Evolutionary conservation across 2,888 invertebrate species (phyloP), one percentile per base, ranked within the genome.

Genomic region (Muscina levida): DNA sequence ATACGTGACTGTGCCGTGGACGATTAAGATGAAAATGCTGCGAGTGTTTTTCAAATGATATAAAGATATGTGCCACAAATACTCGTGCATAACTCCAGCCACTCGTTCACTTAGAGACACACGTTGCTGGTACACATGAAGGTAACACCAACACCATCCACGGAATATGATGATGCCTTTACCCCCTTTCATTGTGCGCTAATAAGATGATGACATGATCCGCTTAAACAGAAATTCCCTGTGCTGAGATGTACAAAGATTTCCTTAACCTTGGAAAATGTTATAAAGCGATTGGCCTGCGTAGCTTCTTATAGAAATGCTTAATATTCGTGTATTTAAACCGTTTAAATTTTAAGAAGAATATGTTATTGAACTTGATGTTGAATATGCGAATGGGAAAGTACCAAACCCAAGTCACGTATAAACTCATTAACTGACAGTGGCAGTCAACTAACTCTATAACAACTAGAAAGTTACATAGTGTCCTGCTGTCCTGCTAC

Each of bases 1-100:
- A 37, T 80, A 80, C 77, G 77, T 80, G 77, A 74, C 80, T 80
- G 71, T 71, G 77, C 62, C 13, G 59, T 44, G 2, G 66, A 53
- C 57, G 66, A 73, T 80, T 76, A 66, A 73, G 48, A 42, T 57
- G 31, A 65, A 77, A 74, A 71, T 22, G 6, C 22, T 53, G 46
- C 42, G 62, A 56, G 53, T 68, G 22, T 62, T 62, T 39, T 62
- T 5, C 62, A 42, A 42, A 42, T 62, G 39, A 68, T 56, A 51
- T 68, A 56, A 56, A 39, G 53, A 42, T 42, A 68, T 37, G 42
- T 19, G 42, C 8, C 24, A 26, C 15, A 57, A n/a, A 31, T 57
- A 57, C 31, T 15, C 22, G 31, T 31, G 31, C 31, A 13, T 26
- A 8, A 6, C 31, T 37, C 22, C 15, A n/a, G 5, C 22, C 1